phyloP scores from a whole-genome alignment of 2,113 vertebrate genomes.

The Labeo rohita region DNA sequence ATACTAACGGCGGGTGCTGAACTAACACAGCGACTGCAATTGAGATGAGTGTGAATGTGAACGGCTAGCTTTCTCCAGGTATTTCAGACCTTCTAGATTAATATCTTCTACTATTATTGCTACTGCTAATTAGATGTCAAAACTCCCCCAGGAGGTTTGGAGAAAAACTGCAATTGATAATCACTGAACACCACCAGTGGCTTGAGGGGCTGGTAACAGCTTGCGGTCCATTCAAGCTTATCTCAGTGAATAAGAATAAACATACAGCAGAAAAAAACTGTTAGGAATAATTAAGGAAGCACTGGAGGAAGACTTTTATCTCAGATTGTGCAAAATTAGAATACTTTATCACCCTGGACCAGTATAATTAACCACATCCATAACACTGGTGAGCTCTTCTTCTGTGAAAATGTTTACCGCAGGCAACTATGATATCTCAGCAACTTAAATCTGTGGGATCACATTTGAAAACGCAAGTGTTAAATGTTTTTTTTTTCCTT shows the following conservation, averaged over 20 bases:
- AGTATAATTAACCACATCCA: slow-evolving; percentile 45
- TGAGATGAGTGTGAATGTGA: neutral
- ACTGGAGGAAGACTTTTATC: slow-evolving; percentile 34
- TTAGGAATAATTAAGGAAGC: slow-evolving; percentile 54
- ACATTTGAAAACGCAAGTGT: neutral
- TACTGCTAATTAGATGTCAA: slow-evolving; percentile 48
- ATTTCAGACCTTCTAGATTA: neutral
- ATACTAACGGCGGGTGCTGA: neutral
- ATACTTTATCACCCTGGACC: slow-evolving; percentile 41
- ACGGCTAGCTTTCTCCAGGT: slow-evolving; percentile 1
- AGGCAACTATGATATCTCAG: slow-evolving; percentile 1
- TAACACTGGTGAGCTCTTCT: slow-evolving; percentile 27
- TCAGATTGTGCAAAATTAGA: slow-evolving; percentile 45
- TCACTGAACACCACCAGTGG: slow-evolving; percentile 20
- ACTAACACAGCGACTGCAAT: neutral
- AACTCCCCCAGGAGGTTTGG: slow-evolving; percentile 34
- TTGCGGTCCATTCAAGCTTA: slow-evolving; percentile 46
- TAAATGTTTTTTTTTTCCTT: neutral
- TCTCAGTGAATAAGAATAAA: slow-evolving; percentile 50
- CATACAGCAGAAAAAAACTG: slow-evolving; percentile 9
- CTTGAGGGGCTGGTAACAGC: slow-evolving; percentile 49
- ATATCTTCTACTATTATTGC: slow-evolving; percentile 19
- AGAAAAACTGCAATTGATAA: slow-evolving; percentile 43
- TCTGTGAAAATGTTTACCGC: slow-evolving; percentile 1
- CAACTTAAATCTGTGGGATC: neutral